phyloP scores from a whole-genome alignment of 2,888 invertebrate genomes.

The Dasysyrphus albostriatus region DNA sequence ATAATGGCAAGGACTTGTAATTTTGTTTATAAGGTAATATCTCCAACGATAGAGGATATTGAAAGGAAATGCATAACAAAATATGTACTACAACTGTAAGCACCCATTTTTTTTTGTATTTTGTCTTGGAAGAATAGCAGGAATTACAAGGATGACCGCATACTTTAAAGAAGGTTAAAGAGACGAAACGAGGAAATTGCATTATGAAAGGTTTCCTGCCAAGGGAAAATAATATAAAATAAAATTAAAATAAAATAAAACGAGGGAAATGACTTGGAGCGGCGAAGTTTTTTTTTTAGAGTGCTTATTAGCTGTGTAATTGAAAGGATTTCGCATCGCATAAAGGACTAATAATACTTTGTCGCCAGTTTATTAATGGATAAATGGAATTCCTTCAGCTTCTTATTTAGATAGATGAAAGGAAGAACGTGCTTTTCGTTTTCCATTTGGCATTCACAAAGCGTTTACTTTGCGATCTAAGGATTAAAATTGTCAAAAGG shows the following conservation, averaged over 20 bases:
- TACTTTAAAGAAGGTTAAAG: conserved; percentile 31
- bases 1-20: conserved; percentile 45
- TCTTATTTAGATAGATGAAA: background rate
- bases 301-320: conserved; percentile 68
- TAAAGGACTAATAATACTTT: conserved; percentile 60
- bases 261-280: conserved; percentile 1
- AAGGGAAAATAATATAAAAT: conserved; percentile 9
- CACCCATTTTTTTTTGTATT: background rate
- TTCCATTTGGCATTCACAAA: conserved; percentile 19
- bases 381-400: conserved; percentile 51
- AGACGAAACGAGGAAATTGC: conserved; percentile 50
- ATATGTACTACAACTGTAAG: conserved; percentile 22
- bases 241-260: background rate
- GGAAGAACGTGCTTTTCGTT: background rate
- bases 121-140: conserved; percentile 9
- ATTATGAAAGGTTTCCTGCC: conserved; percentile 39
- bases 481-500: conserved; percentile 10
- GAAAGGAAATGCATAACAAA: conserved; percentile 51
- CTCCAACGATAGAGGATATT: conserved; percentile 24
- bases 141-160: conserved; percentile 62
- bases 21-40: conserved; percentile 59
- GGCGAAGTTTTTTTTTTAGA: conserved; percentile 42
- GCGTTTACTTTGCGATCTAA: conserved; percentile 4
- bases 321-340: conserved; percentile 68
- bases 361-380: conserved; percentile 62